phyloP scores from a whole-genome alignment of 2,888 invertebrate genomes.

The Noctua janthina region DNA sequence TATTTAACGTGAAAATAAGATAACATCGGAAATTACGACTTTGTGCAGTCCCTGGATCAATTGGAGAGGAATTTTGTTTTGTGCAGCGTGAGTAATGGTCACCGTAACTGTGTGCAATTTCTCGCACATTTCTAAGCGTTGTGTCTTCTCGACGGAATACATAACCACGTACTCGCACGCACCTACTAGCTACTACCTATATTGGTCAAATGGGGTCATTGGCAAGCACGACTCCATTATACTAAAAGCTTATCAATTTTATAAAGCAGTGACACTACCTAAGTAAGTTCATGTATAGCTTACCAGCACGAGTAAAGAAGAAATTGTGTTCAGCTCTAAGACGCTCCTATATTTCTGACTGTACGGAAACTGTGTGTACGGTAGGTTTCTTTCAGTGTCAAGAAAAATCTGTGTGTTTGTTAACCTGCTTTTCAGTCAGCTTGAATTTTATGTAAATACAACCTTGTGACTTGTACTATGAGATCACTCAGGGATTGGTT shows the following conservation, averaged over 20 bases:
- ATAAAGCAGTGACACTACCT: background rate
- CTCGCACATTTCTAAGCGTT: background rate
- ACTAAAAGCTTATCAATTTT: slow-evolving; percentile 16
- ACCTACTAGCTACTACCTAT: background rate
- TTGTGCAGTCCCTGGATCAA: background rate
- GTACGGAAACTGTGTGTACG: background rate
- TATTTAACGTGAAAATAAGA: background rate
- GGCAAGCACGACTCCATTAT: background rate
- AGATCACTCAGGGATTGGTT: slow-evolving; percentile 3
- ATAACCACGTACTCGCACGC: slow-evolving; percentile 11
- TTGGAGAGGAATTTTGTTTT: background rate
- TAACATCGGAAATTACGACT: background rate
- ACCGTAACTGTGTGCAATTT: background rate
- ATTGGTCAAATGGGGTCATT: slow-evolving; percentile 1
- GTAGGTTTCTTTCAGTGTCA: background rate
- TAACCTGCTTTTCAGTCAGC: background rate
- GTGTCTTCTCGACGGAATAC: slow-evolving; percentile 15
- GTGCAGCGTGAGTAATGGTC: background rate
- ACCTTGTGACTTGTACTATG: background rate
- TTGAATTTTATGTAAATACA: background rate
- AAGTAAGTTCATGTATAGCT: background rate
- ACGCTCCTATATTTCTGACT: background rate
- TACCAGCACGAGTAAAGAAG: background rate
- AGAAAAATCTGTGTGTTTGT: background rate
- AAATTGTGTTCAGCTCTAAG: background rate